Conservation (phyloP, 2,797 vertebrate genomes). For the Enteromius radiatus region DNA sequence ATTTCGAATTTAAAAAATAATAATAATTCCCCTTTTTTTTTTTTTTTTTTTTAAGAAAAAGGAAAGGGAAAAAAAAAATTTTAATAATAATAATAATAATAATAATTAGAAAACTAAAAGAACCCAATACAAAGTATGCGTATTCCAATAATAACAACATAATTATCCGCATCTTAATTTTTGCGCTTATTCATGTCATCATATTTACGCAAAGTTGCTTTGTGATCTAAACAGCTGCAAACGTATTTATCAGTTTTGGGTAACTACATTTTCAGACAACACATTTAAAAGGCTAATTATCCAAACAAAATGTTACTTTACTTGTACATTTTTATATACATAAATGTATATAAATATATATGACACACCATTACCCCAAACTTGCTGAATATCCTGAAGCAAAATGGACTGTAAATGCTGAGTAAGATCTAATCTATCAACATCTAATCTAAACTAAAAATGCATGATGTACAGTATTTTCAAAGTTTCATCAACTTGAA, state of each 20-base stretch:
- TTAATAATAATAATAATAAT: background rate
- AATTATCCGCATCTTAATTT: background rate
- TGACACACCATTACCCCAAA: background rate
- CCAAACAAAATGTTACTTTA: background rate
- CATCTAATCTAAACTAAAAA: background rate
- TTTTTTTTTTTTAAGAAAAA: too few relatives aligned
- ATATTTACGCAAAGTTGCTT: background rate
- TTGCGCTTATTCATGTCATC: background rate
- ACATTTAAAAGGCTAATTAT: background rate
- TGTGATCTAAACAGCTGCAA: background rate
- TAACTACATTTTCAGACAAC: background rate
- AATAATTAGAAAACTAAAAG: background rate
- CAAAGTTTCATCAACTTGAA: slow-evolving; percentile 1
- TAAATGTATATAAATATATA: background rate
- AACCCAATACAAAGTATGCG: background rate
- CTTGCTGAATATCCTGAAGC: background rate
- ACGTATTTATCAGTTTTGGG: background rate
- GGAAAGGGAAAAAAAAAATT: too few relatives aligned
- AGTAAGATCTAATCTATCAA: background rate
- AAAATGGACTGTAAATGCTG: background rate
- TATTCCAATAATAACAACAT: background rate
- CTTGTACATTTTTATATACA: background rate
- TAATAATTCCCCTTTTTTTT: too few relatives aligned
- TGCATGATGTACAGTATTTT: background rate
- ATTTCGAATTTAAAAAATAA: background rate